Base-by-base conservation (phyloP, 2,888 invertebrate genomes). In the Crepidodera aurea region DNA sequence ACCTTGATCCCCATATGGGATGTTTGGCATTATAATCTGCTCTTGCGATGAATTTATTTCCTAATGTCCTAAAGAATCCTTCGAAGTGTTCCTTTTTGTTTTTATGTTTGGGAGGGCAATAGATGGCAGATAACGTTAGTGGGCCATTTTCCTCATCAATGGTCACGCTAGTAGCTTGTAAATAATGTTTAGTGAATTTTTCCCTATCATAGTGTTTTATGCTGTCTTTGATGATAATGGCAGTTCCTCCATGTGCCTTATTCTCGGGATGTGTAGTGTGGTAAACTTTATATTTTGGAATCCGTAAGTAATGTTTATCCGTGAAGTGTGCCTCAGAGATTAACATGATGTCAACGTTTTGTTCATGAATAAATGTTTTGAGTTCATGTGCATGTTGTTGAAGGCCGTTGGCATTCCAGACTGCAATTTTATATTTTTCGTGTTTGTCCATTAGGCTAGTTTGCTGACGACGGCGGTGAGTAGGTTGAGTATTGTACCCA, bases 391-490 rank as follows among this genome's bases (percentile, higher is more conserved):
- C 50, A 32, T 62, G 60, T 65, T 65, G 65, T 25, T 42, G 25
- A 27, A 69, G 39, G 37, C 64, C 66, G 40, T 69, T 69, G 42
- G 65, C 63, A 44, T 68, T 69, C 66, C 67, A 68, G 29, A 62
- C 27, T 16, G 51, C 64, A 25, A 68, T 56, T 64, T 64, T 66
- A 54, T 51, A 54, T 25, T 57, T 39, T 32, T n/a, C 42, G 15
- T 51, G 44, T 53, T 18, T 22, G 12, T n/a, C 53, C 56, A 62
- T 65, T 55, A 62, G n/a, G 34, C 46, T 15, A 53, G 34, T 65
- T 55, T 65, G 16, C 32, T 62, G 10, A 65, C 37, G 32, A 66
- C 57, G 10, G 67, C 40, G 48, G 65, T 65, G 50, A 67, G 59
- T 46, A 67, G 50, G 51, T 61, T 63, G 19, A 66, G 37, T 40